phyloP scores from a whole-genome alignment of 2,113 vertebrate species.

The Cottus gobio region DNA sequence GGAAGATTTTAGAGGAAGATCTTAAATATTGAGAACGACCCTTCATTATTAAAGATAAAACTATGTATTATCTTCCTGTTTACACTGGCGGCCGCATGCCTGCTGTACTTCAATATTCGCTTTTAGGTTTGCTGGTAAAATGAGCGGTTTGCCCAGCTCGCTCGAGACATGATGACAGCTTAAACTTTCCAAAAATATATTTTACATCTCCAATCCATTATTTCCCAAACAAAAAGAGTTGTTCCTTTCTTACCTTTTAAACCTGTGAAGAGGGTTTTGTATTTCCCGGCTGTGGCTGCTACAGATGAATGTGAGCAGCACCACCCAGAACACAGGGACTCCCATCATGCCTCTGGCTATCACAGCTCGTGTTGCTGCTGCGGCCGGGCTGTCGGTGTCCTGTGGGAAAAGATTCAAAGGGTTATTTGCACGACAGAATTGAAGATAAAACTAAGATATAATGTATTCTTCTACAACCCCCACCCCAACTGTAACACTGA shows the following conservation, averaged over 20 bases:
- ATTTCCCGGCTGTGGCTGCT: slow-evolving; percentile 82
- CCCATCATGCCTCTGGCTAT: slow-evolving; percentile 83
- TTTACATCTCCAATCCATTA: background rate
- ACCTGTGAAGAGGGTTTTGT: slow-evolving; percentile 80
- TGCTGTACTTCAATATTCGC: too few relatives aligned
- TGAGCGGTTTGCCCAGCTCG: too few relatives aligned
- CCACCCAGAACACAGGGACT: slow-evolving; percentile 73
- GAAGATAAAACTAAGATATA: too few relatives aligned
- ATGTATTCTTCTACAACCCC: too few relatives aligned
- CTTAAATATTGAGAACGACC: too few relatives aligned
- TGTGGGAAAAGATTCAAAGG: background rate
- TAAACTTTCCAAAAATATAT: background rate
- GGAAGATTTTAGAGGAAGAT: too few relatives aligned
- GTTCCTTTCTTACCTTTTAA: slow-evolving; percentile 84
- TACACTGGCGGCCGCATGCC: too few relatives aligned
- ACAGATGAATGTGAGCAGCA: slow-evolving; percentile 82
- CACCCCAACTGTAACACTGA: too few relatives aligned
- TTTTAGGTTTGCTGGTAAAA: too few relatives aligned
- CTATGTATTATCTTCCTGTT: too few relatives aligned
- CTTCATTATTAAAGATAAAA: too few relatives aligned
- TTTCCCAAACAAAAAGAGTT: background rate
- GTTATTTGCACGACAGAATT: background rate
- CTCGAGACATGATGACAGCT: too few relatives aligned
- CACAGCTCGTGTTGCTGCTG: background rate
- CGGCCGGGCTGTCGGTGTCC: background rate